Evolutionary conservation across 1,140 invertebrate species (phyloP).

Genomic region (Bombus polaris): DNA sequence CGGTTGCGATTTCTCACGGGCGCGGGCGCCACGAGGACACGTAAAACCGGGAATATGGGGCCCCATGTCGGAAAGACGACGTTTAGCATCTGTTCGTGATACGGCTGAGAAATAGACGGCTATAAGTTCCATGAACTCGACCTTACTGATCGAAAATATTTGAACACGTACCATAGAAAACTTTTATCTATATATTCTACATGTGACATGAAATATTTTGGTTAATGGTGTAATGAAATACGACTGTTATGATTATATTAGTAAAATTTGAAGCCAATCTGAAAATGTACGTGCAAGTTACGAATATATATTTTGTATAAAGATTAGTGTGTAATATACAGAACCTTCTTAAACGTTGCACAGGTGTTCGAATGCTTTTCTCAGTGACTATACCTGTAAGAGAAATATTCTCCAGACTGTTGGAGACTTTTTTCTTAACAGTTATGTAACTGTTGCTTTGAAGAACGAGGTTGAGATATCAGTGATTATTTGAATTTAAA

Average conservation of each 20-base stretch:
- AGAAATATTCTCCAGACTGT: neutral
- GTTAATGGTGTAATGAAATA: too few species aligned
- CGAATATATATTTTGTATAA: too few species aligned
- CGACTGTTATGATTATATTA: too few species aligned
- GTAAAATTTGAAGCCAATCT: too few species aligned
- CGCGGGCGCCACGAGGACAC: neutral
- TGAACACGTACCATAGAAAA: too few species aligned
- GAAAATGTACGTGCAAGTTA: too few species aligned
- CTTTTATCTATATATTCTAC: too few species aligned
- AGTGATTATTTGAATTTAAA: neutral
- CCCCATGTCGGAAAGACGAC: neutral
- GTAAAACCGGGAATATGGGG: neutral
- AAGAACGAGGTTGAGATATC: neutral
- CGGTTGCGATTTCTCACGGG: constrained; percentile 61
- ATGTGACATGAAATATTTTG: too few species aligned
- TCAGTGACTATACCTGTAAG: too few species aligned
- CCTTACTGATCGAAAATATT: neutral
- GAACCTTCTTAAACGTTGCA: too few species aligned
- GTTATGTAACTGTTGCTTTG: neutral
- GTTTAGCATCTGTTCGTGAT: constrained; percentile 5
- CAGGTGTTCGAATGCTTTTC: too few species aligned
- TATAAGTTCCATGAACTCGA: neutral
- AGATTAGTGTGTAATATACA: too few species aligned
- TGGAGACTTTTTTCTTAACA: neutral
- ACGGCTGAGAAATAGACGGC: neutral